Evolutionary conservation across 2,888 invertebrate species (phyloP), one percentile per base, ranked within the genome.

Genomic region (Dryobotodes eremita): DNA sequence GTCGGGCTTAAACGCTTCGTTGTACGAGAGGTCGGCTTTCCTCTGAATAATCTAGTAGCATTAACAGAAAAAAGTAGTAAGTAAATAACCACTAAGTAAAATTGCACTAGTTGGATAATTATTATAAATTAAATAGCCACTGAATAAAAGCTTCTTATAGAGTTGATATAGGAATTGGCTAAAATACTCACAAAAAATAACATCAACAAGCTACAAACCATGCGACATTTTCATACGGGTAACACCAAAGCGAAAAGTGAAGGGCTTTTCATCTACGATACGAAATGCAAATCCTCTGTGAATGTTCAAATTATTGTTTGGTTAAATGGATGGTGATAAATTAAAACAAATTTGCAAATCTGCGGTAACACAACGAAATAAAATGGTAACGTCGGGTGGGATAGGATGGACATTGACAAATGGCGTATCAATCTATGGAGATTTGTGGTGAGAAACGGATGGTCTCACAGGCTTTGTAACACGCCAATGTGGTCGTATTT

Each of bases 11-110:
- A 72, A 85, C 15, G 75, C 83, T 17, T 92, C 91, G 70, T 88
- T 91, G 62, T 81, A 79, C 76, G 84, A 90, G 71, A 86, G 81
- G 5, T 90, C 91, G 17, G 86, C 84, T 88, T 91, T 90, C 42
- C 80, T 87, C 93, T 93, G 91, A 68, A 86, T 83, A 7, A 80
- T 91, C 87, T 90, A 85, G 92, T 89, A 89, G 90, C 89, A 87
- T 90, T 87, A 90, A 92, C 55, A 84, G 66, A 87, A 92, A 75
- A 89, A 50, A 87, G 86, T 77, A 74, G 23, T 73, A 64, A 81
- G 74, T 76, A 55, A 76, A 65, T 84, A 42, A 66, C 7, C 50
- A 68, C 20, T 17, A 75, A 46, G 46, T 36, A 20, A 20, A 61
- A 36, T 17, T 13, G 48, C 15, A 23, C 0, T 10, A 15, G 13